These are phyloP conservation scores for Phalacrocorax brasilianus DNA, from an alignment of 2,113 vertebrate species.

Conservation along the genomic window DNA sequence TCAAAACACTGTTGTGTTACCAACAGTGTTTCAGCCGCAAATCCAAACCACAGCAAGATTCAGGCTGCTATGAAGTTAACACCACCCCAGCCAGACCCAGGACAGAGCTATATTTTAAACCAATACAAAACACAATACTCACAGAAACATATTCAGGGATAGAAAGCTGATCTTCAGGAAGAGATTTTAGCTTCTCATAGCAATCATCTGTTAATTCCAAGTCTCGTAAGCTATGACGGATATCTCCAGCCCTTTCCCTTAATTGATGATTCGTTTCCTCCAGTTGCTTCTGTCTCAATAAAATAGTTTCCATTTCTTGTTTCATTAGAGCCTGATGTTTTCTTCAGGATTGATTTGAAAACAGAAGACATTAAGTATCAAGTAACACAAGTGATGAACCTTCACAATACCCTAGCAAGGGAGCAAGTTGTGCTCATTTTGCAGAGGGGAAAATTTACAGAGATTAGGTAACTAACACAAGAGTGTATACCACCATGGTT, in stretches of 20 bases:
- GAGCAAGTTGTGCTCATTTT: not conserved
- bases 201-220: slow-evolving; percentile 87
- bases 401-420: not conserved
- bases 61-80: not conserved
- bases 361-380: not conserved
- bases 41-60: not conserved
- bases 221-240: slow-evolving; percentile 85
- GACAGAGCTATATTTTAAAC: not conserved
- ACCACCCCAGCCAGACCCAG: not conserved
- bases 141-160: slow-evolving; percentile 95
- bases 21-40: not conserved
- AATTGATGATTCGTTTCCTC: slow-evolving; percentile 92
- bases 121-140: slow-evolving; percentile 53
- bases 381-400: not conserved
- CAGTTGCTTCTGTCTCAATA: slow-evolving; percentile 90
- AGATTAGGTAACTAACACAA: not conserved
- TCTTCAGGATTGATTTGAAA: slow-evolving; percentile 70
- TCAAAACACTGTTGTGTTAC: not conserved
- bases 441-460: not conserved
- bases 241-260: slow-evolving; percentile 87
- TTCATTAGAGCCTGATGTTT: slow-evolving; percentile 91
- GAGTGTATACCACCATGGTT: not conserved
- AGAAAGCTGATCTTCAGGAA: slow-evolving; percentile 90
- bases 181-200: slow-evolving; percentile 81
- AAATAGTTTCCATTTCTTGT: slow-evolving; percentile 93